Evolutionary conservation across 2,797 vertebrate genomes (phyloP), one percentile per base, ranked within the genome.

Genomic region (Eremophila alpestris): DNA sequence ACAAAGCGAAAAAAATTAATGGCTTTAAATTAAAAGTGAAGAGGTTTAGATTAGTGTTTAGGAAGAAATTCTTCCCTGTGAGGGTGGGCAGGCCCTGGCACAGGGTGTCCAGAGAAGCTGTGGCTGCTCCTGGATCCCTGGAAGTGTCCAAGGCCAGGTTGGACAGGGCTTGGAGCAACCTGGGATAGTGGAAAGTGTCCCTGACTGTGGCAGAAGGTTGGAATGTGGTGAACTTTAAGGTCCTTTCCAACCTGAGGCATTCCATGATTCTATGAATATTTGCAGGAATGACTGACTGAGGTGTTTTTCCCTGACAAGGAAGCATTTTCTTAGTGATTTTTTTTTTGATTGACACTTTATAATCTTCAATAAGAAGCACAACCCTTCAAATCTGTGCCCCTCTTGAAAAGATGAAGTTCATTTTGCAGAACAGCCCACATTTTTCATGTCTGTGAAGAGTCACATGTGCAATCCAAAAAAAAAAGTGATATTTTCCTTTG

Each of bases 111-210:
- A 56, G 71, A 69, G 49, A 0, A 75, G 27, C 41, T 75, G 63
- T 55, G 63, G 48, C 48, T 89, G 55, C 23, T 13, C 49, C 63
- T 56, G 43, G 11, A 68, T 17, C 55, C 22, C 54, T 81, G 55
- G 36, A 1, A 68, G 19, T 29, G 43, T 2, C 19, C 43, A 55
- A 49, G 32, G 32, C 11, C 27, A 75, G 23, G 32, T 0, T 69
- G 55, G 62, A 68, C 0, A 0, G 2, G 7, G 3, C 22, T 55
- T 21, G 38, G 51, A 58, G 2, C 10, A n/a, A 0, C 13, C 12
- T 71, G 32, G 51, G 19, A 2, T 0, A 1, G 43, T 51, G 43
- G 32, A 1, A 79, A 7, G 2, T 51, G 58, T 20, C 32, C 43
- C 27, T 79, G 58, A 5, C 10, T 27, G 26, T 38, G 29, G 19